Conservation (phyloP, 2,797 vertebrate genomes). For the Betta splendens region DNA sequence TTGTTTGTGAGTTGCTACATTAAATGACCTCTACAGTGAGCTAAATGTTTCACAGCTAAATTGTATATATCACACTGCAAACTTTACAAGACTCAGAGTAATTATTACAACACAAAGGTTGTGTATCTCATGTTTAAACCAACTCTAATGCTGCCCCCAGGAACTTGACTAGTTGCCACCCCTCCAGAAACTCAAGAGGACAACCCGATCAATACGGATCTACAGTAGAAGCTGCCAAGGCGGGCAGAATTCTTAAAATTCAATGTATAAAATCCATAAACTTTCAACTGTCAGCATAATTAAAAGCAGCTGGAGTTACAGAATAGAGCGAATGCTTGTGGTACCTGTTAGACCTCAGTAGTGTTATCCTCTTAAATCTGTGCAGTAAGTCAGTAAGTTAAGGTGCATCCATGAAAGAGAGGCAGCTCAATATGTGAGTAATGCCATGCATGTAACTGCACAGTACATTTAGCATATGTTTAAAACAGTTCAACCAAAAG, state of each 20-base stretch:
- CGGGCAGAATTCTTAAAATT: constrained; percentile 22
- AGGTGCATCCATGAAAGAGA: too few relatives aligned
- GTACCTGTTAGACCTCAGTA: not conserved
- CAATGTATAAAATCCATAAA: constrained; percentile 37
- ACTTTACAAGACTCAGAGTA: constrained; percentile 8
- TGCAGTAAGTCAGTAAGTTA: too few relatives aligned
- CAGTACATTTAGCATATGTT: not conserved
- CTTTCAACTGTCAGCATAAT: too few relatives aligned
- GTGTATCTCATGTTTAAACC: constrained; percentile 42
- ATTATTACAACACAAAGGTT: constrained; percentile 29
- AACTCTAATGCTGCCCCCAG: constrained; percentile 35
- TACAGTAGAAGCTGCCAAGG: constrained; percentile 29
- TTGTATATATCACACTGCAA: not conserved
- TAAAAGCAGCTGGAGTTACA: not conserved
- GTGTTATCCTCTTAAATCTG: not conserved
- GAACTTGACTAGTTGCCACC: constrained; percentile 33
- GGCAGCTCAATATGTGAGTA: not conserved
- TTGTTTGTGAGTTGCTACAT: not conserved
- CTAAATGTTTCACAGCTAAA: not conserved
- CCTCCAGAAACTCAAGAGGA: constrained; percentile 45
- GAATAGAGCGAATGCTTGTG: constrained; percentile 4
- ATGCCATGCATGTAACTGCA: not conserved
- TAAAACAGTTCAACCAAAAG: too few relatives aligned
- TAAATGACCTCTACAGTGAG: not conserved
- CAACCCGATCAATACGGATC: constrained; percentile 49